Evolutionary conservation across 2,797 vertebrate species (phyloP).

Genomic region (Artibeus lituratus): DNA sequence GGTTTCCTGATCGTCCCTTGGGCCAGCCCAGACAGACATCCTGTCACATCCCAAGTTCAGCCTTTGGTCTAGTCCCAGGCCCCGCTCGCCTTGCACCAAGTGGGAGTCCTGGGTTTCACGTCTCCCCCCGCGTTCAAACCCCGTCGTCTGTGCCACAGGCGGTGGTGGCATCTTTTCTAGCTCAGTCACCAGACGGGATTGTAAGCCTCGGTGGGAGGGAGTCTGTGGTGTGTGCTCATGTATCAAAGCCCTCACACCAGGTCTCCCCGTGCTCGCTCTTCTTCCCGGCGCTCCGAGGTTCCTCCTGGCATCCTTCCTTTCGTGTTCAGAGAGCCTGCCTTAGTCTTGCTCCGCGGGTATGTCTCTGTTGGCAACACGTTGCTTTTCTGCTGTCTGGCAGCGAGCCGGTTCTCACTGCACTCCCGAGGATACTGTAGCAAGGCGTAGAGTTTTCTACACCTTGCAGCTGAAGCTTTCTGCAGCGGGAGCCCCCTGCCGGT

Average conservation of each 20-base stretch:
- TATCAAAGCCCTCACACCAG: too few species aligned
- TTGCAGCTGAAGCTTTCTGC: background rate
- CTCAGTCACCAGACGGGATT: background rate
- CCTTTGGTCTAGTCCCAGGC: background rate
- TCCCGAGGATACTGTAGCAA: background rate
- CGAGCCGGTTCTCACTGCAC: accelerated
- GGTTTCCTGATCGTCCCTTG: background rate
- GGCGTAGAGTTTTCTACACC: too few species aligned
- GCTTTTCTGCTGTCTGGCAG: background rate
- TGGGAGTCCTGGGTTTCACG: background rate
- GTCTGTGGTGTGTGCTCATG: background rate
- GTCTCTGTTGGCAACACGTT: background rate
- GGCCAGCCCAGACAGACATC: background rate
- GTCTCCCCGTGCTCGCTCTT: too few species aligned
- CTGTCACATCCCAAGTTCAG: background rate
- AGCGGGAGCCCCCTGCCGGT: background rate
- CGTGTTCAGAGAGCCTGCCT: background rate
- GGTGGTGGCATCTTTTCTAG: background rate
- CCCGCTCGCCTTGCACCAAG: too few species aligned
- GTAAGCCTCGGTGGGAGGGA: background rate
- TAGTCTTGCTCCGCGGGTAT: background rate
- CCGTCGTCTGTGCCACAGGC: too few species aligned
- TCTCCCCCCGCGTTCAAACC: too few species aligned
- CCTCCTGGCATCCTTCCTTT: background rate
- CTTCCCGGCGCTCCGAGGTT: background rate